phyloP scores from a whole-genome alignment of 2,888 invertebrate species.

The Tenthredo livida region DNA sequence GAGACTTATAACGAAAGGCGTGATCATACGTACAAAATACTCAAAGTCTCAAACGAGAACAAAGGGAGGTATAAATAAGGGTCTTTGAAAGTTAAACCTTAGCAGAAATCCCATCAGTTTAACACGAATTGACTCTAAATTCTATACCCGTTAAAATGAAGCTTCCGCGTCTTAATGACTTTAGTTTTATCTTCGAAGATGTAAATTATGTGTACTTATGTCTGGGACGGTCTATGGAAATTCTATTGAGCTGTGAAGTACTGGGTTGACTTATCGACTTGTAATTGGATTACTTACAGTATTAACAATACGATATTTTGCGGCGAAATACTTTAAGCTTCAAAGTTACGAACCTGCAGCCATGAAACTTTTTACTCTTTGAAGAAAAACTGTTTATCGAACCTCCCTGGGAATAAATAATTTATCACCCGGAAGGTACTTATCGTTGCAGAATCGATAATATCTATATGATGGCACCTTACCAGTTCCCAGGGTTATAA shows the following conservation, averaged over 20 bases:
- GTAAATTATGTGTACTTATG: neutral
- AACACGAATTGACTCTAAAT: constrained; percentile 18
- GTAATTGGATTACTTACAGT: constrained; percentile 18
- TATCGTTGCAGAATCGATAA: constrained; percentile 16
- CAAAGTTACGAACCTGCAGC: neutral
- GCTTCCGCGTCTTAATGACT: constrained; percentile 10
- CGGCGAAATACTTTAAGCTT: neutral
- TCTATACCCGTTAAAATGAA: constrained; percentile 24
- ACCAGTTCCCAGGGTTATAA: neutral
- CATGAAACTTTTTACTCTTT: constrained; percentile 26
- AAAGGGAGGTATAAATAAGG: neutral
- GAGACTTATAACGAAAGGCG: neutral
- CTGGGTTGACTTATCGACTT: neutral
- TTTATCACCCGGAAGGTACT: constrained; percentile 30
- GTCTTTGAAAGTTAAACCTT: constrained; percentile 11
- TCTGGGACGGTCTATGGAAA: neutral
- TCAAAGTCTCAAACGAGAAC: neutral
- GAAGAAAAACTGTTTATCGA: constrained; percentile 29
- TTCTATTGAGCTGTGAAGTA: neutral
- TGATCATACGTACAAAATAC: neutral
- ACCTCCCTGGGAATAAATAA: constrained; percentile 28
- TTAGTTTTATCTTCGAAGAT: constrained; percentile 23
- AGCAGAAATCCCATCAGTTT: constrained; percentile 16
- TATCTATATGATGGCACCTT: neutral
- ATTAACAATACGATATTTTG: neutral